A percentile compares a stretch with the other conserved stretches of the same genome.
Conservation (phyloP, 2,113 vertebrate species). For the Myiagra hebetior region DNA sequence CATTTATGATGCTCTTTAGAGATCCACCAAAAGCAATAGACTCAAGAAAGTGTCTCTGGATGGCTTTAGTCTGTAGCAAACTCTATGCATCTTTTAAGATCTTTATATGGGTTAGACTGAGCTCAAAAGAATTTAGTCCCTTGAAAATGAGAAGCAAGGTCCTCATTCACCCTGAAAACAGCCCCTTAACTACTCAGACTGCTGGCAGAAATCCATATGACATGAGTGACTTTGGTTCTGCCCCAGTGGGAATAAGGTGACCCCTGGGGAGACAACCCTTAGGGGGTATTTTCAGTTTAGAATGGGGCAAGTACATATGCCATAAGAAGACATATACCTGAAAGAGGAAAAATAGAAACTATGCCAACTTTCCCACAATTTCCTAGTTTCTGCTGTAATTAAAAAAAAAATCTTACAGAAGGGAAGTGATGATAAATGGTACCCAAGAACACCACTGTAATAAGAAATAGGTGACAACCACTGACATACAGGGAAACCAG, state of each 20-base stretch:
- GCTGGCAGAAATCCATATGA: background rate
- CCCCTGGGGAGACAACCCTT: background rate
- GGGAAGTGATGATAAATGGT: background rate
- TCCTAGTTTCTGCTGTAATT: background rate
- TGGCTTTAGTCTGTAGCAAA: background rate
- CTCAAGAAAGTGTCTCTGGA: background rate
- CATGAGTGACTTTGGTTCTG: background rate
- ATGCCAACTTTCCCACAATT: background rate
- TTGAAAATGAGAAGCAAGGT: background rate
- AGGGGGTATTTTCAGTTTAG: background rate
- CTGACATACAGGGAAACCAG: background rate
- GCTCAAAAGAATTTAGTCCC: background rate
- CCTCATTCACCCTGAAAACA: background rate
- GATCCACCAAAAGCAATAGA: background rate
- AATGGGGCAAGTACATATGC: background rate
- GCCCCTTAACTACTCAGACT: background rate
- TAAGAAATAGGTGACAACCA: background rate
- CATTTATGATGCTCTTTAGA: background rate
- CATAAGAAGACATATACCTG: background rate
- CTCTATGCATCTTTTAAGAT: background rate
- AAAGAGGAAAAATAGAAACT: background rate
- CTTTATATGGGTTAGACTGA: background rate
- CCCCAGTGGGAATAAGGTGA: background rate
- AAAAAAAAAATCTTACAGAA: background rate
- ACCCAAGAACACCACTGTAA: background rate